phyloP scores from a whole-genome alignment of 1,140 invertebrate genomes.

The Drosophila erecta region DNA sequence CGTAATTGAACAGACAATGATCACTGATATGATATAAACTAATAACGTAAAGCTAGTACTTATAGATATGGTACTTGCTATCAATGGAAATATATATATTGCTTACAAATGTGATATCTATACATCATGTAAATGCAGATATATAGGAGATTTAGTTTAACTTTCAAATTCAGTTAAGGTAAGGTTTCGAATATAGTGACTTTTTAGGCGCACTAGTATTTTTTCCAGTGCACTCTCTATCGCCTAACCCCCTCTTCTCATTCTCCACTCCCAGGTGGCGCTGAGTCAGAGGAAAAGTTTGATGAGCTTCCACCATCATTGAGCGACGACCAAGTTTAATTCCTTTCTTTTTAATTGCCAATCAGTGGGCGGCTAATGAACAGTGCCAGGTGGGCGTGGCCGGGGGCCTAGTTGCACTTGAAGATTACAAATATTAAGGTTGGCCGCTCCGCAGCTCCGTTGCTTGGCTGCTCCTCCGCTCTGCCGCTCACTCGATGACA shows the following conservation, averaged over 20 bases:
- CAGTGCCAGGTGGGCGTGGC: slow-evolving; percentile 15
- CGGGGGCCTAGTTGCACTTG: slow-evolving; percentile 32
- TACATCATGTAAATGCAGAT: too few relatives aligned
- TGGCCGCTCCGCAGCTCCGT: neutral
- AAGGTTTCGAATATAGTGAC: too few relatives aligned
- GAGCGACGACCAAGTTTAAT: neutral
- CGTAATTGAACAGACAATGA: too few relatives aligned
- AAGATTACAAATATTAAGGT: slow-evolving; percentile 38
- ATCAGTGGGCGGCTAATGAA: slow-evolving; percentile 3
- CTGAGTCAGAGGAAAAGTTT: slow-evolving; percentile 36
- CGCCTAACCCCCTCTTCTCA: slow-evolving; percentile 2
- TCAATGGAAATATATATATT: too few relatives aligned
- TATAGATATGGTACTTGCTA: too few relatives aligned
- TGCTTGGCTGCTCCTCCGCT: slow-evolving; percentile 1
- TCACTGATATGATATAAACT: too few relatives aligned
- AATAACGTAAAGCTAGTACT: too few relatives aligned
- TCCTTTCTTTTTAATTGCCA: slow-evolving; percentile 35
- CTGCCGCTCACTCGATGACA: slow-evolving; percentile 42
- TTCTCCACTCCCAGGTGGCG: slow-evolving; percentile 5
- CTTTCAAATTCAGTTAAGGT: too few relatives aligned
- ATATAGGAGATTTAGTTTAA: too few relatives aligned
- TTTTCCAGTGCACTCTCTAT: slow-evolving; percentile 1
- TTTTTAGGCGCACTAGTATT: neutral
- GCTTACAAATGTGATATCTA: too few relatives aligned
- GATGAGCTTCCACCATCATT: slow-evolving; percentile 1